Evolutionary conservation across 1,140 invertebrate genomes (phyloP).

Genomic region (Cyclargus thomasi): DNA sequence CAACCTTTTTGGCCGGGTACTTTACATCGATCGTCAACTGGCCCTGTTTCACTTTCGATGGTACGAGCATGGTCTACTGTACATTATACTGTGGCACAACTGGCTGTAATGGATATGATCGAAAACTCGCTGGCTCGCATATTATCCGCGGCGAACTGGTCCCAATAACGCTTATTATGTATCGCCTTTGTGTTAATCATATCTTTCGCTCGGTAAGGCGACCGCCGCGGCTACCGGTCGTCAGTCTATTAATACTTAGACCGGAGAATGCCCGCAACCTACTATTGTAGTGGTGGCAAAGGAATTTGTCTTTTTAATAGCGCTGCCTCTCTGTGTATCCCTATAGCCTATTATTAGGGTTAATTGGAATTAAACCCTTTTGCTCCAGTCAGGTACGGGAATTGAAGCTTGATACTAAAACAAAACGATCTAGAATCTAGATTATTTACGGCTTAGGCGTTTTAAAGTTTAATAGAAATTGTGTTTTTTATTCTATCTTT

Average conservation of each 20-base stretch:
- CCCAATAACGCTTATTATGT: conserved; percentile 69
- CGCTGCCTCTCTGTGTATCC: conserved; percentile 51
- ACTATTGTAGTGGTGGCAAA: conserved; percentile 69
- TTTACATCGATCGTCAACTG: too few species aligned
- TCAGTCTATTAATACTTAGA: conserved; percentile 67
- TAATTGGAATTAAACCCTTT: conserved; percentile 71
- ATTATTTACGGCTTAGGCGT: conserved; percentile 8
- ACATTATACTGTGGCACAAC: not conserved
- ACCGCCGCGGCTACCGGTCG: conserved; percentile 55
- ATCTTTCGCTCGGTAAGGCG: conserved; percentile 63
- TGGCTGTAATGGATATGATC: conserved; percentile 49
- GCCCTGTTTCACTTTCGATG: too few species aligned
- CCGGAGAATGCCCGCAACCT: conserved; percentile 56
- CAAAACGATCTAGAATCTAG: conserved; percentile 12
- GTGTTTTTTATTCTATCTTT: not conserved
- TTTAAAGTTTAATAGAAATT: conserved; percentile 8
- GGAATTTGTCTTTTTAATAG: conserved; percentile 74
- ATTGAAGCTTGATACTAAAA: conserved; percentile 40
- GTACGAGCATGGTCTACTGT: too few species aligned
- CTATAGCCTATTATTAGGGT: conserved; percentile 69
- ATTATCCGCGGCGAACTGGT: conserved; percentile 63
- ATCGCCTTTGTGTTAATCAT: conserved; percentile 71
- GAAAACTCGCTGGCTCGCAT: conserved; percentile 56
- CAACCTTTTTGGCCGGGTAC: too few species aligned
- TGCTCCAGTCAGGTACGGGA: conserved; percentile 52